Evolutionary conservation across 2,888 invertebrate species (phyloP), one percentile per base, ranked within the genome.

Genomic region (Aleiodes testaceus): DNA sequence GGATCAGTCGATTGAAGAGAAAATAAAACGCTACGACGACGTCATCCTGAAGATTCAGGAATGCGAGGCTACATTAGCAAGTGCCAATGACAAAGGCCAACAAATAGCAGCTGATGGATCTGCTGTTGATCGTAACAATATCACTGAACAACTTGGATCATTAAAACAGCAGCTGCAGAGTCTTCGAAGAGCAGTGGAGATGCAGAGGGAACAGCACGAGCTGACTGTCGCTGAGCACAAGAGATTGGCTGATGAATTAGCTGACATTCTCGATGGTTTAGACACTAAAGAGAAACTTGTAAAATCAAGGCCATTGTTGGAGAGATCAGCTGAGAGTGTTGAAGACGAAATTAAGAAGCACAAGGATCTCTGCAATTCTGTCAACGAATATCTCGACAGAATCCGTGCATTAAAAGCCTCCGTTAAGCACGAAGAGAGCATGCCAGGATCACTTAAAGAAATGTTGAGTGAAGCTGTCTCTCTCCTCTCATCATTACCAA

Each of bases 51-150:
- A 95, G 83, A 95, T 97, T 66, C 96, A 96, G 88, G 96, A 96
- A 80, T 96, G 95, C 84, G 97, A 97, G 87, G 97, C 96, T 9
- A 89, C 94, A 44, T 88, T 97, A 7, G 94, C 96, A 0, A 92
- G 95, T 4, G 96, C 97, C 0, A 93, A 93, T 12, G 97, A 97
- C 82, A 97, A 97, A 85, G 97, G 97, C 0, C 95, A 96, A 82
- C 95, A 96, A 86, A 97, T 98, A 42, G 96, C 96, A 0, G 93
- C 94, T 0, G 97, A 97, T 88, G 96, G 97, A 50, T 93, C 95
- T 2, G 93, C 95, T 0, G 93, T 94, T 16, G 97, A 97, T 80
- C 91, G 95, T 79, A 97, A 97, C 80, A 93, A 93, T 78, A 93
- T 97, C 5, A 96, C 95, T 1, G 95, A 96, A 83, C 93, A 97